phyloP scores from a whole-genome alignment of 2,113 vertebrate species.

The Vulpes lagopus region DNA sequence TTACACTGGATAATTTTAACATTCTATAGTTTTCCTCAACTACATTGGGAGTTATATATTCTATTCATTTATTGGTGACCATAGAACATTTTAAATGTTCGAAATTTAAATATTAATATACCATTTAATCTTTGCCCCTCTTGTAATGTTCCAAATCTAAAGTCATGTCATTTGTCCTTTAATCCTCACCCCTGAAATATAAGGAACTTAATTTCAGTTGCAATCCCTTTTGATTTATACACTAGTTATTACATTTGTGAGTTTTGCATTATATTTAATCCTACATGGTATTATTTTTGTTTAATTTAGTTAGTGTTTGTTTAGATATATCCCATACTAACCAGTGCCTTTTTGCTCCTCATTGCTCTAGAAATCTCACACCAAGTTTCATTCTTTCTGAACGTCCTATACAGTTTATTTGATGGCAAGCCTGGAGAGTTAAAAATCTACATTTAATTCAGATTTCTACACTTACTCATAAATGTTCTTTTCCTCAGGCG shows the following conservation, averaged over 20 bases:
- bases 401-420: background rate
- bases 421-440: background rate
- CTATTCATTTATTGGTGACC: background rate
- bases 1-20: background rate
- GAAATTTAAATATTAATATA: background rate
- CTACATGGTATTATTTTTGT: background rate
- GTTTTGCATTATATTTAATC: background rate
- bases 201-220: background rate
- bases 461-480: background rate
- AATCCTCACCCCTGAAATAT: background rate
- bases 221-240: background rate
- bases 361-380: background rate
- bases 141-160: background rate
- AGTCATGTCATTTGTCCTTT: background rate
- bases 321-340: background rate
- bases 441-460: background rate
- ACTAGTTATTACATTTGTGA: background rate
- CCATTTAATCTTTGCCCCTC: background rate
- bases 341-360: background rate
- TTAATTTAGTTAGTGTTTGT: background rate
- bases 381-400: background rate
- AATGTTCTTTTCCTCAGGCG: background rate
- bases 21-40: background rate
- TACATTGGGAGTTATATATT: background rate
- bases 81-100: background rate